Conservation (phyloP, 2,888 invertebrate genomes). For the Andrena bucephala region DNA sequence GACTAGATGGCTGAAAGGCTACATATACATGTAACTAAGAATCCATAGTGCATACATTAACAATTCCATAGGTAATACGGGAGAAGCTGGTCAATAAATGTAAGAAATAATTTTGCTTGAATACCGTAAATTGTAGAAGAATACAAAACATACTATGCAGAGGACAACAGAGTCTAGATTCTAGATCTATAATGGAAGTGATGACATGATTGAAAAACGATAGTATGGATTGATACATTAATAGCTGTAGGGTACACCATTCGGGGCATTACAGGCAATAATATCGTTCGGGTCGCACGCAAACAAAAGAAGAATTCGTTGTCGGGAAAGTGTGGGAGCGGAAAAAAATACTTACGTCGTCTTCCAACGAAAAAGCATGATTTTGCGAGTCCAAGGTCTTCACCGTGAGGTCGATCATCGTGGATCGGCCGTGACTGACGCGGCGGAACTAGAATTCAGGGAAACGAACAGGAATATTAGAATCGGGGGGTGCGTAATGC, state of each 20-base stretch:
- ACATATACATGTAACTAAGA: no score
- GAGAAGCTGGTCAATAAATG: background rate
- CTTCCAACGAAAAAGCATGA: conserved; percentile 92
- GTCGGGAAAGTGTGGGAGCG: background rate
- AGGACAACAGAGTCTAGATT: conserved; percentile 12
- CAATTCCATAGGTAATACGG: background rate
- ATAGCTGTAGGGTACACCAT: background rate
- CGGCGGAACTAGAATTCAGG: conserved; percentile 38
- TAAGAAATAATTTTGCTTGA: background rate
- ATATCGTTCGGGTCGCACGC: conserved; percentile 23
- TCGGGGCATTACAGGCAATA: background rate
- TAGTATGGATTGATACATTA: background rate
- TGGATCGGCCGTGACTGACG: conserved; percentile 38
- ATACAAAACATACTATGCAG: background rate
- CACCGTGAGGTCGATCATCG: conserved; percentile 93
- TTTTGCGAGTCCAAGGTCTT: conserved; percentile 96
- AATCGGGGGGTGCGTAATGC: conserved; percentile 10
- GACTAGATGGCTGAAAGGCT: no score
- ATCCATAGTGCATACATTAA: background rate
- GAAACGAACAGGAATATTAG: conserved; percentile 16
- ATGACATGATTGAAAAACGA: conserved; percentile 15
- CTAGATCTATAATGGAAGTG: background rate
- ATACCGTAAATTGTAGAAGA: background rate
- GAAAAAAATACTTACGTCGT: conserved; percentile 90
- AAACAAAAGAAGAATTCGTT: conserved; percentile 13